phyloP scores from a whole-genome alignment of 2,113 vertebrate species.

The Salminus brasiliensis region DNA sequence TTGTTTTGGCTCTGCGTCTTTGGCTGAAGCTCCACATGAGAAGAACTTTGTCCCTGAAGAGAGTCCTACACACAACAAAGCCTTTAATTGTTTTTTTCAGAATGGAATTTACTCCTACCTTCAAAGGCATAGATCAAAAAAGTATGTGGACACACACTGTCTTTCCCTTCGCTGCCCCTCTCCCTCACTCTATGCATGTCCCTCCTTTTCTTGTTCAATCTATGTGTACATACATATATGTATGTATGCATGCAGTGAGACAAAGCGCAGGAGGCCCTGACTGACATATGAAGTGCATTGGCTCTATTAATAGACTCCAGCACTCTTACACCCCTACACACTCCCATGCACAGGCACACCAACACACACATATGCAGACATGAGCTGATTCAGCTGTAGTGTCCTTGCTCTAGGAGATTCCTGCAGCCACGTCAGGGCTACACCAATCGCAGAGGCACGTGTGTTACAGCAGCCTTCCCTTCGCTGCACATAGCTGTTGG shows the following conservation, averaged over 20 bases:
- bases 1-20: constrained; percentile 21
- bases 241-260: background rate
- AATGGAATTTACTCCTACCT: background rate
- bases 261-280: background rate
- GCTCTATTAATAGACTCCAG: constrained; percentile 25
- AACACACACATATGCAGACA: background rate
- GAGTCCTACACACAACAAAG: background rate
- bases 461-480: background rate
- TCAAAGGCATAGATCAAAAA: background rate
- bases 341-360: background rate
- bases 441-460: constrained; percentile 20
- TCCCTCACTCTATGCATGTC: background rate
- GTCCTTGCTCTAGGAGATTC: constrained; percentile 43
- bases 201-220: constrained; percentile 38
- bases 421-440: constrained; percentile 4
- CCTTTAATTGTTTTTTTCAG: background rate
- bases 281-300: background rate
- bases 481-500: background rate
- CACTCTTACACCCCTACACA: constrained; percentile 10
- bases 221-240: constrained; percentile 20
- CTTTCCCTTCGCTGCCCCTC: too few relatives aligned
- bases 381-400: constrained; percentile 28
- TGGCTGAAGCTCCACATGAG: constrained; percentile 26
- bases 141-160: background rate
- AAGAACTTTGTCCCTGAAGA: background rate